These are phyloP conservation scores for Gryllus bimaculatus DNA, from an alignment of 1,140 invertebrate genomes.

Conservation along the genomic window DNA sequence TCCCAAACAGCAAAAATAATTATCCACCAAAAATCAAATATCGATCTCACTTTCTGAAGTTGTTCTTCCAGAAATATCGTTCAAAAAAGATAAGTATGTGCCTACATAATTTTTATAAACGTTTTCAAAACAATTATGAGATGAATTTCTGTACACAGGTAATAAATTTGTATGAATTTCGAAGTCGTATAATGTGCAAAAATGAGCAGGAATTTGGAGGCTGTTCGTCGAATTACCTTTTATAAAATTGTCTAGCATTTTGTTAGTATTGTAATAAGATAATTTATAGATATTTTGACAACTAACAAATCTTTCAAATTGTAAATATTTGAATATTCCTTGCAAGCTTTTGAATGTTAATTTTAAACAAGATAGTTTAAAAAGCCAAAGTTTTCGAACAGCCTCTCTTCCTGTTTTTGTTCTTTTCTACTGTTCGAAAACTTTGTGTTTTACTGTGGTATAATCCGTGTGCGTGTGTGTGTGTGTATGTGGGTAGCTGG, in stretches of 20 bases:
- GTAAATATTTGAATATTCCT: background rate
- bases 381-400: constrained; percentile 57
- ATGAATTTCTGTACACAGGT: too few relatives aligned
- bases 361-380: background rate
- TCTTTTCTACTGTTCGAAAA: constrained; percentile 38
- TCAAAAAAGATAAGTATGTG: too few relatives aligned
- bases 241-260: background rate
- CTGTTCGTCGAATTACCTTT: constrained; percentile 41
- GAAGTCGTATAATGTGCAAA: background rate
- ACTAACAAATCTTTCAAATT: background rate
- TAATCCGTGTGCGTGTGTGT: background rate
- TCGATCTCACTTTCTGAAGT: too few relatives aligned
- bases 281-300: too few relatives aligned
- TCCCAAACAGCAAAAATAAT: too few relatives aligned
- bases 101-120: too few relatives aligned
- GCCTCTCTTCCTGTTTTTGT: constrained; percentile 38
- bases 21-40: too few relatives aligned
- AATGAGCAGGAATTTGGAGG: constrained; percentile 40
- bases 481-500: too few relatives aligned
- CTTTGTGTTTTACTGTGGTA: constrained; percentile 22
- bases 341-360: constrained; percentile 11
- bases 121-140: too few relatives aligned
- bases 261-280: too few relatives aligned
- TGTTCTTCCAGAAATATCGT: too few relatives aligned
- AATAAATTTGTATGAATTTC: too few relatives aligned